Base-by-base conservation (phyloP, 2,797 vertebrate species). In the Rhinoraja longicauda region DNA sequence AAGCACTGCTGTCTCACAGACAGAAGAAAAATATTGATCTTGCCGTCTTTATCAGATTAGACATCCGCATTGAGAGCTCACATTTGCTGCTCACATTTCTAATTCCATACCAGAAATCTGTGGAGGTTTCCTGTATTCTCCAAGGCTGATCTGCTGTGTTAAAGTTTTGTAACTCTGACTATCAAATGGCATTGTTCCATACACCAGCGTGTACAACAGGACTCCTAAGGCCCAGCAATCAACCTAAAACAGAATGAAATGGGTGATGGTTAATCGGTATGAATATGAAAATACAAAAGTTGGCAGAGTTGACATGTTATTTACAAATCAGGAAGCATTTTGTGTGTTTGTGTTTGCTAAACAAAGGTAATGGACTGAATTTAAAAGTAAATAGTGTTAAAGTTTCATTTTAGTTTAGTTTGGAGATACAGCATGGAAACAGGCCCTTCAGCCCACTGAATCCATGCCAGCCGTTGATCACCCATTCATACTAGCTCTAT, bases 211-310 rank as follows among this genome's bases (percentile, higher is more conserved):
- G 62, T 97, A 98, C 4, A 98, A 95, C 94, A 98, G 94, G 86
- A 98, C 97, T 1, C 97, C 97, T 90, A 98, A 95, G 0, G 97
- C 97, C 97, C 97, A 98, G 95, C 97, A 97, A 95, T 98, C 97
- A 93, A 98, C 97, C 97, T 98, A 92, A 36, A 17, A 62, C 32
- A 93, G 62, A 67, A 94, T 9, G 19, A 19, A 92, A 82, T 13
- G 70, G n/a, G 17, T 67, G 26, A 86, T 86, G 13, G 59, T 88
- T 32, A 67, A 62, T 88, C 84, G 19, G n/a, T 19, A 8, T 88
- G 57, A 88, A 67, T 32, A 88, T 0, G n/a, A 15, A 88, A 88
- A 67, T 21, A 62, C 29, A 88, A n/a, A 26, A 62, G 45, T 32
- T 67, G 59, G 32, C 62, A 88, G 32, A 88, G 36, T 64, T 17